phyloP scores from a whole-genome alignment of 2,113 vertebrate genomes.

The Eubucco bourcierii region DNA sequence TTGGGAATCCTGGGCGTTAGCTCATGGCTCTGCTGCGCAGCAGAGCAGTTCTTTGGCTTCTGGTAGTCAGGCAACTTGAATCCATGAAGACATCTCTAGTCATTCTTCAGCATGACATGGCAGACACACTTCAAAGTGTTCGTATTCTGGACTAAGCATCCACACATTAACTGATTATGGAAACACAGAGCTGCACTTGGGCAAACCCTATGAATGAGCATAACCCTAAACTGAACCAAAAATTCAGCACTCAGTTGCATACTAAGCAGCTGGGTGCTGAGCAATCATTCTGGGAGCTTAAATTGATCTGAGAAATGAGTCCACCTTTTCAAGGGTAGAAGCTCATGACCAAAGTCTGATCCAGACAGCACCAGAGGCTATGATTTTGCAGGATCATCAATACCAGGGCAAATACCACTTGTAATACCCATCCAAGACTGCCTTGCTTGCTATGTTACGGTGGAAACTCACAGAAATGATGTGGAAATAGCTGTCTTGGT shows the following conservation, averaged over 20 bases:
- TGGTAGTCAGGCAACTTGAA: background rate
- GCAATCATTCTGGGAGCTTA: background rate
- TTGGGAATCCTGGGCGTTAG: accelerated
- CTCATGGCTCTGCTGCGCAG: accelerated
- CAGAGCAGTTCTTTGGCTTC: background rate
- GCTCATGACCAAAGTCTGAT: background rate
- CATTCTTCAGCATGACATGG: background rate
- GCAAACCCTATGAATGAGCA: background rate
- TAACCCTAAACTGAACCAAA: background rate
- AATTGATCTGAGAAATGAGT: background rate
- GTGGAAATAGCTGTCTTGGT: background rate
- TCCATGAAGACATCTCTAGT: background rate
- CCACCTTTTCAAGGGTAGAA: background rate
- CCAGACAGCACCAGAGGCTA: background rate
- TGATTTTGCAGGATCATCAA: background rate
- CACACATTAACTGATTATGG: background rate
- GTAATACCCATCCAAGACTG: background rate
- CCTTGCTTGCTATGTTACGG: background rate
- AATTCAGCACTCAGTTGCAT: background rate
- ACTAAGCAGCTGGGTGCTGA: background rate
- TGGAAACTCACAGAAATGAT: background rate
- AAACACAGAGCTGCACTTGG: background rate
- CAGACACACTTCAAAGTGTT: background rate
- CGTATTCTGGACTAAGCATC: background rate
- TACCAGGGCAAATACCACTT: background rate